Evolutionary conservation across 2,888 invertebrate species (phyloP), one percentile per base, ranked within the genome.

Genomic region (Lysandra coridon): DNA sequence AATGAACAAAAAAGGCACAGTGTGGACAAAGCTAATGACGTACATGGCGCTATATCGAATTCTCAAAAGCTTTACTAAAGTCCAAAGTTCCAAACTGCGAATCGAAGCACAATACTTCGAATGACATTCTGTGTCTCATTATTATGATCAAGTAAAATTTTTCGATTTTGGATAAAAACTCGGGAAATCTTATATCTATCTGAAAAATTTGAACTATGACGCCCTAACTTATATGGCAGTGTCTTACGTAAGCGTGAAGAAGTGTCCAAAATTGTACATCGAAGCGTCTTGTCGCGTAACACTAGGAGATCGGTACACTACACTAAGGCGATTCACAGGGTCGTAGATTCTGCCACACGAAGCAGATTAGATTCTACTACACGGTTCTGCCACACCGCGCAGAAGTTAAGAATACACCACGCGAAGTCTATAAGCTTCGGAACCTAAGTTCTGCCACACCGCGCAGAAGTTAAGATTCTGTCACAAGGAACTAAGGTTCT

Each of bases 261-360:
- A 53, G 30, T 76, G 53, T 53, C 57, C 49, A 53, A 76, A 12
- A 57, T 53, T 49, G 53, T 44, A 30, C 12, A 23, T 53, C 30
- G 57, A 69, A 76, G 76, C 76, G 76, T 76, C 76, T 53, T 53
- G 7, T 81, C 81, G 78, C 82, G 57, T 83, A 81, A 83, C 81
- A 83, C 83, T 85, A 84, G 81, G 85, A 87, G 87, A 85, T 85
- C 85, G 74, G 14, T 73, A 78, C 75, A 78, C 78, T 74, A 79
- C 74, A 79, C 74, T 79, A 69, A 69, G 33, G 69, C 69, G 69
- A 69, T 69, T 33, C 17, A 69, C 33, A 69, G 64, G 69, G 30
- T 12, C 69, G 14, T 12, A 69, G 69, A 49, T 49, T 69, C 64
- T 49, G 49, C 44, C 17, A 69, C 64, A 78, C 49, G 64, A 33